Base-by-base conservation (phyloP, 2,888 invertebrate genomes). In the Trachelus troglodyta region DNA sequence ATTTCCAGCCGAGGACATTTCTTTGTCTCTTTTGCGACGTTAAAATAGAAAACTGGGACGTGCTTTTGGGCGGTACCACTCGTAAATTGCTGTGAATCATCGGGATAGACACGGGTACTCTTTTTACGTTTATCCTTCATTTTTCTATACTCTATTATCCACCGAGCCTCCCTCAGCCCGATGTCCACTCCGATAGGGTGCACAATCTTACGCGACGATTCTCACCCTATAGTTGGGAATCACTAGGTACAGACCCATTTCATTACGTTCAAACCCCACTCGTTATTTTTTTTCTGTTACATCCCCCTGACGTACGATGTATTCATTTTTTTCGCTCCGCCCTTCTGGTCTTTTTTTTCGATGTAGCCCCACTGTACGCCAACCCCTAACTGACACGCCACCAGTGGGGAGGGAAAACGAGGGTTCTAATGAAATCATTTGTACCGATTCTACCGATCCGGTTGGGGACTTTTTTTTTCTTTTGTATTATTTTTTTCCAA, bases 371-470 rank as follows among this genome's bases (percentile, higher is more conserved):
- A 34, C 34, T 34, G 71, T 56, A 56, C 75, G 33, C 79, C 76
- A 56, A 34, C 75, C 76, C 37, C 23, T 56, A 56, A 56, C 56
- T 56, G 56, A 56, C 56, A 56, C 56, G 56, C 56, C 56, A 56
- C 56, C 56, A 56, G 56, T 56, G 56, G 56, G 56, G 56, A 56
- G 56, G 56, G 73, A 31, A 69, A 37, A 75, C 34, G 40, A 68
- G 87, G 82, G 85, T 82, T 85, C 84, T 90, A 90, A 90, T 89
- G 87, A 89, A 90, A 90, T 90, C 87, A 89, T 89, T 88, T 85
- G 78, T 78, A 78, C 75, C 78, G n/a, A 78, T 82, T 84, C 83
- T 82, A 84, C 82, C 84, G 81, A 79, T 80, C 82, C 80, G 89
- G 89, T 85, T 86, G 83, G 84, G 85, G 85, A 87, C 85, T 85